Evolutionary conservation across 2,888 invertebrate genomes (phyloP).

Genomic region (Luperina nickerlii): DNA sequence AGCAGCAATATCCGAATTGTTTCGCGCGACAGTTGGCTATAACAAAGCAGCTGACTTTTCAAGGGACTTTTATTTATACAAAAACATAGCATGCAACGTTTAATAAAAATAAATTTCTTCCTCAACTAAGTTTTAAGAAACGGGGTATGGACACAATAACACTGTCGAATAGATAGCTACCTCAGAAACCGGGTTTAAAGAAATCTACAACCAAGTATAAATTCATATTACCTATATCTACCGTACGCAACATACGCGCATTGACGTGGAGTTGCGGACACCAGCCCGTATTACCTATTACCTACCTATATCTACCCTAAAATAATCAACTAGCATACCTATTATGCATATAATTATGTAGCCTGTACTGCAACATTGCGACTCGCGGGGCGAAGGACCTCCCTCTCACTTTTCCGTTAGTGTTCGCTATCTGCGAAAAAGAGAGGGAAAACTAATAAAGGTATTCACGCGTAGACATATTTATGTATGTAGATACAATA

Average conservation of each 20-base stretch:
- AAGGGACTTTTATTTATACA: not conserved
- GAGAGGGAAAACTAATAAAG: not conserved
- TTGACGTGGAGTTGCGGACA: too few species aligned
- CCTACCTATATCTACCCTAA: not conserved
- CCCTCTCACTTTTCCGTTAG: not conserved
- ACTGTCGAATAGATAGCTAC: not conserved
- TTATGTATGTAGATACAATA: too few species aligned
- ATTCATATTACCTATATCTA: not conserved
- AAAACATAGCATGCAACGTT: not conserved
- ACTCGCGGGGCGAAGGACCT: not conserved
- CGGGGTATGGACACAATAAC: not conserved
- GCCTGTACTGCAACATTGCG: slow-evolving; percentile 1
- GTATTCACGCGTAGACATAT: too few species aligned
- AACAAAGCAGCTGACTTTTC: not conserved
- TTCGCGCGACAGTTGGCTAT: not conserved
- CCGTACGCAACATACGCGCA: too few species aligned
- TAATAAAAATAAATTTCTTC: not conserved
- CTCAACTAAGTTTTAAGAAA: not conserved
- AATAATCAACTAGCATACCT: not conserved
- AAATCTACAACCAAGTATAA: not conserved
- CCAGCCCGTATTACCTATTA: too few species aligned
- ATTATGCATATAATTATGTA: not conserved
- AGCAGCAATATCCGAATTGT: not conserved
- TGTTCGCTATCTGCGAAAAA: not conserved
- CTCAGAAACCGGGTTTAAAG: not conserved